Base-by-base conservation (phyloP, 2,888 invertebrate genomes). In the Leptothorax acervorum region DNA sequence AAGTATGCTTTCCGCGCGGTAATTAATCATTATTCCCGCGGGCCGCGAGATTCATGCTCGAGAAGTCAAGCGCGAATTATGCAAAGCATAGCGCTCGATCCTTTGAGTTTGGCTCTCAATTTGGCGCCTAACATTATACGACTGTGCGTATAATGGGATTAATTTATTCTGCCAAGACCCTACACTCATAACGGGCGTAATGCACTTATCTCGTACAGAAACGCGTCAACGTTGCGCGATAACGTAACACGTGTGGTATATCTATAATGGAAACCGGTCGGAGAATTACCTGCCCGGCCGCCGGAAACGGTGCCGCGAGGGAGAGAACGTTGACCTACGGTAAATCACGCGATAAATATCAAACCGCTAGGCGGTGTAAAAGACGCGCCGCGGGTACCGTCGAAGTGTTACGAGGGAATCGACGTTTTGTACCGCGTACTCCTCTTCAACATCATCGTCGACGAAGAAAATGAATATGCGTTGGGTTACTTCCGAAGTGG, bases 271-370 rank as follows among this genome's bases (percentile, higher is more conserved):
- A 53, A 65, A 82, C 12, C 39, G 35, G 11, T 12, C 53, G 66
- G 65, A 66, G 66, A 76, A 73, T 57, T n/a, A 70, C 35, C 57
- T 45, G 23, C 45, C 31, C 18, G 28, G 35, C 39, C 23, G 23
- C 53, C 31, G 74, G 55, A 82, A 65, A 57, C 55, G 60, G 9
- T 28, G 55, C 82, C 66, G 65, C 81, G 65, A 70, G 86, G 81
- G 65, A 68, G 66, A 48, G 62, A 65, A n/a, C 73, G 83, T 81
- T 74, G 68, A 75, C 81, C 70, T 75, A 74, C 51, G 83, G 63
- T 86, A 88, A 89, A 89, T 89, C 89, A 82, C 78, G 75, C 82
- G 81, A 83, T 88, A 87, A 88, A 87, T 88, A 87, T 74, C 35
- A 84, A 88, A 85, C 65, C 81, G 31, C 82, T 73, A 66, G 42